Evolutionary conservation across 2,888 invertebrate genomes (phyloP), one percentile per base, ranked within the genome.

Genomic region (Caenorhabditis sp.): DNA sequence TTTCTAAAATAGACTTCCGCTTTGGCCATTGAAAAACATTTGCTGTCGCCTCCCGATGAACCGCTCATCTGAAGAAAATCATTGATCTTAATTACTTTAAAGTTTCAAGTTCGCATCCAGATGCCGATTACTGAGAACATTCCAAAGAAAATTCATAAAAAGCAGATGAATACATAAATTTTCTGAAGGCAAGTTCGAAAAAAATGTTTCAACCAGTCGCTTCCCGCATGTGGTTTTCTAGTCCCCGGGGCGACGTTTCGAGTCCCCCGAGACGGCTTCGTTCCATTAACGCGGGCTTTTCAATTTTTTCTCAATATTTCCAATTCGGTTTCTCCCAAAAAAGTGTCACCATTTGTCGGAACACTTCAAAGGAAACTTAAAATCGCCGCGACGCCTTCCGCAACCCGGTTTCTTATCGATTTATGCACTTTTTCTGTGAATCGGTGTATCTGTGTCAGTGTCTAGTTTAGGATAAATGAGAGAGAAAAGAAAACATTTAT

Each of bases 401-500:
- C 54, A 74, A 66, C 41, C 75, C 63, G 63, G 44, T 77, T 70
- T 63, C 54, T 63, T 54, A 63, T 77, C 77, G 70, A 63, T 77
- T 77, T 28, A 47, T 70, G 70, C 44, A 77, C 77, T 59, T 77
- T 70, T 69, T 28, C 19, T 19, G 19, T 1, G 19, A 19, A 26
- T 1, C 19, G 28, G 47, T 41, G 47, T 59, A 31, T 59, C 19
- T 28, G 68, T 44, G 59, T 28, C 22, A 54, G n/a, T 16, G 38
- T 51, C 66, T 44, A 47, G 66, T 75, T 75, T 51, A 19, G 64
- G 22, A 35, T 69, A 41, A 56, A 54, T 69, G 69, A 38, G 56
- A 49, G 44, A 56, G 66, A 68, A 75, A 75, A 38, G 75, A 68
- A 75, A 75, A 75, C 75, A 75, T 75, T 75, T 59, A 59, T 44